Evolutionary conservation across 2,888 invertebrate genomes (phyloP).

Genomic region (Hymenopus coronatus): DNA sequence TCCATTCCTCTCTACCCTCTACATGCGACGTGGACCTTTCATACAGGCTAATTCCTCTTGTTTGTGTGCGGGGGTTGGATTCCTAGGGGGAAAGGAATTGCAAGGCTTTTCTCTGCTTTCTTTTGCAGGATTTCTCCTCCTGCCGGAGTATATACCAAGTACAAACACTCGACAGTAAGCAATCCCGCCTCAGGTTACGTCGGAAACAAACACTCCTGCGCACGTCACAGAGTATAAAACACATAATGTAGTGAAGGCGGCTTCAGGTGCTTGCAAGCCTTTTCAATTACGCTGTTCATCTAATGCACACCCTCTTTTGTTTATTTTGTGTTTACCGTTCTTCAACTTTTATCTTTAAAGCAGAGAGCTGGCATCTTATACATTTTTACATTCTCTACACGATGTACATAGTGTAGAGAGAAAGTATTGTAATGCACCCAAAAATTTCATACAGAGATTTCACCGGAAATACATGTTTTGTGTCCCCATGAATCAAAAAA

Average conservation of each 20-base stretch:
- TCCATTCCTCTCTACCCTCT: background rate
- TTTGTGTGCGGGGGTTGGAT: constrained; percentile 1
- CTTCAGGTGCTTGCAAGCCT: background rate
- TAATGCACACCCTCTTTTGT: background rate
- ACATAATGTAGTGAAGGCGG: background rate
- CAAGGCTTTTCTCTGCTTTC: background rate
- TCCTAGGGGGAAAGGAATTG: constrained; percentile 3
- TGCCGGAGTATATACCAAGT: background rate
- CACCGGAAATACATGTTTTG: no score
- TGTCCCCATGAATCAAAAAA: no score
- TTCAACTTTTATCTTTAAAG: background rate
- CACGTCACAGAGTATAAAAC: background rate
- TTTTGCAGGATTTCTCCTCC: background rate
- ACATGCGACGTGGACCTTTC: background rate
- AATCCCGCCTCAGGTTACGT: background rate
- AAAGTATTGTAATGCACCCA: no score
- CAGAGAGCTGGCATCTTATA: background rate
- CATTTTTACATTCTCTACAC: no score
- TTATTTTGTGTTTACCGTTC: background rate
- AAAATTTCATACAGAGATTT: no score
- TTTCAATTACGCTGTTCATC: background rate
- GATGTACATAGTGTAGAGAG: no score
- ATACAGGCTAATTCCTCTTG: constrained; percentile 2
- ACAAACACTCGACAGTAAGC: background rate
- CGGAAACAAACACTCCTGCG: background rate